Evolutionary conservation across 2,797 vertebrate genomes (phyloP).

Genomic region (Todus mexicanus): DNA sequence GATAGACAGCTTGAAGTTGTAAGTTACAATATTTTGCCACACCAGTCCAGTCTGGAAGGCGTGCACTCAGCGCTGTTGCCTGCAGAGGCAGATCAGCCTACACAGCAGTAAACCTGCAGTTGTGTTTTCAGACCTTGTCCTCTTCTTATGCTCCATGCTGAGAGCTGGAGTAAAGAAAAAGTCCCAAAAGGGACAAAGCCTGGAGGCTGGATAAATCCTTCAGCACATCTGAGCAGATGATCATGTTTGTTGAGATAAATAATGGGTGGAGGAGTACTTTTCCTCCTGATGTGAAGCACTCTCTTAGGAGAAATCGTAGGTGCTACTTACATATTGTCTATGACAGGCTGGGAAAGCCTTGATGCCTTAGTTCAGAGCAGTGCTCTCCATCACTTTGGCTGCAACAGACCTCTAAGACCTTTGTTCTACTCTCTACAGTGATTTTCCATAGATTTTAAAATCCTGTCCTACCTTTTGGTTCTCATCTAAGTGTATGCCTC

Average conservation of each 20-base stretch:
- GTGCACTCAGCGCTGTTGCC: background rate
- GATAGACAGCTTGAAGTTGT: background rate
- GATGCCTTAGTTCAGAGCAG: accelerated
- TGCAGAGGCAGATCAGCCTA: background rate
- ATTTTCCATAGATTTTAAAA: background rate
- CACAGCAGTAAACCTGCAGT: background rate
- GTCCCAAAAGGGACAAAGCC: background rate
- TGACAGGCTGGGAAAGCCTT: background rate
- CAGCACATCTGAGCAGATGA: background rate
- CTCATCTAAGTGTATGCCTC: background rate
- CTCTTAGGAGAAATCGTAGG: background rate
- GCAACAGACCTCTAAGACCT: background rate
- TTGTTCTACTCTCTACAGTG: accelerated
- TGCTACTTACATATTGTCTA: background rate
- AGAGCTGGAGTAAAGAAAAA: background rate
- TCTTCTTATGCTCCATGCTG: background rate
- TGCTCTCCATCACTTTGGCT: background rate
- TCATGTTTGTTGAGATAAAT: background rate
- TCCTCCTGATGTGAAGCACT: background rate
- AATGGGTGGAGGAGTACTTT: background rate
- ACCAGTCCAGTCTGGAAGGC: background rate
- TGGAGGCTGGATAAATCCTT: background rate
- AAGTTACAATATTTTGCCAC: background rate
- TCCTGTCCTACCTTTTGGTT: background rate
- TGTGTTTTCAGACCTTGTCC: background rate